Percentiles rank a stretch among this genome's conserved stretches.
These are phyloP conservation scores for Leucoptera coffeella DNA, from an alignment of 2,888 invertebrate species.

Conservation along the genomic window DNA sequence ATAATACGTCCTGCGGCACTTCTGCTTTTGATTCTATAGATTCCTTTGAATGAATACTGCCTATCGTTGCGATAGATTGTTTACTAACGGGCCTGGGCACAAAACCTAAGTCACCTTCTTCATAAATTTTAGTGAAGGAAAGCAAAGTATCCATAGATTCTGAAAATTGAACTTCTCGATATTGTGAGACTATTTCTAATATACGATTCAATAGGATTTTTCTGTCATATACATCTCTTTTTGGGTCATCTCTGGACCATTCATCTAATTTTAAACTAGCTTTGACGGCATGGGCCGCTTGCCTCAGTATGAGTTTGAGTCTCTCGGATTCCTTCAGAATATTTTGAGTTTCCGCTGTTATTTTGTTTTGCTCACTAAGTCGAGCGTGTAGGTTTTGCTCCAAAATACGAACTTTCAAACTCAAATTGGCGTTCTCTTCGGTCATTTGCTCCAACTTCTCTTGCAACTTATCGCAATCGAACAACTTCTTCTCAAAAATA, in stretches of 20 bases:
- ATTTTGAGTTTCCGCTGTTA: slow-evolving; percentile 32
- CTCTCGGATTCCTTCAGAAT: slow-evolving; percentile 47
- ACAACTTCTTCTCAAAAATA: slow-evolving; percentile 26
- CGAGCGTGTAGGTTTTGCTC: slow-evolving; percentile 54
- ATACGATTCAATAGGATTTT: slow-evolving; percentile 49
- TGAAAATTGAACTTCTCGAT: slow-evolving; percentile 25
- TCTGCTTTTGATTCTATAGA: no score
- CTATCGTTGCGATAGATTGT: slow-evolving; percentile 14
- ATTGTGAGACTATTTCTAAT: slow-evolving; percentile 42
- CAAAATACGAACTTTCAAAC: slow-evolving; percentile 35
- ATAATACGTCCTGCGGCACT: no score
- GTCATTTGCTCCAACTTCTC: slow-evolving; percentile 28
- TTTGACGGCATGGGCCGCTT: slow-evolving; percentile 56
- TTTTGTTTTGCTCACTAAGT: slow-evolving; percentile 36
- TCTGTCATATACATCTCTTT: slow-evolving; percentile 33
- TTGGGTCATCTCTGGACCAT: slow-evolving; percentile 22
- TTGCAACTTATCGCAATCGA: slow-evolving; percentile 28
- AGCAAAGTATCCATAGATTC: slow-evolving; percentile 35
- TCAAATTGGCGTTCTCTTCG: slow-evolving; percentile 36
- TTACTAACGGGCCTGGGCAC: slow-evolving; percentile 41
- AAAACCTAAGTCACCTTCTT: slow-evolving; percentile 62
- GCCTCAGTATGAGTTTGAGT: slow-evolving; percentile 51
- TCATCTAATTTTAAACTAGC: slow-evolving; percentile 48
- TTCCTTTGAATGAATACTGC: no score
- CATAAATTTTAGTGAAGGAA: slow-evolving; percentile 50